These are phyloP conservation scores for Zapus hudsonius DNA, from an alignment of 2,113 vertebrate species.

Conservation along the genomic window DNA sequence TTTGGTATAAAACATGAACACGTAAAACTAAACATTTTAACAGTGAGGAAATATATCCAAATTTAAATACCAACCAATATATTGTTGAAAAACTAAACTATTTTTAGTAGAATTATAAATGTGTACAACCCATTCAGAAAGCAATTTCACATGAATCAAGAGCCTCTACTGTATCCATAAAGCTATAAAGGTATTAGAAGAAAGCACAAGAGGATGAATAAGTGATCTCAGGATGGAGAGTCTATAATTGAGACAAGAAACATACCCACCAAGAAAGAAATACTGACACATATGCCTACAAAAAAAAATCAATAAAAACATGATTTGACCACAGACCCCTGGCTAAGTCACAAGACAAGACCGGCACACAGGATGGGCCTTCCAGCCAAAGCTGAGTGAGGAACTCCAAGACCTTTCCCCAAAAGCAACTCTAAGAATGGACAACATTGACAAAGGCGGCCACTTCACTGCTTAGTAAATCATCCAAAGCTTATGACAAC, in stretches of 20 bases:
- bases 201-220: neutral
- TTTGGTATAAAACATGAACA: neutral
- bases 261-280: neutral
- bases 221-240: neutral
- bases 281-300: neutral
- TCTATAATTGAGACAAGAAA: conserved; percentile 24
- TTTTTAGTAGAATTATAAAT: neutral
- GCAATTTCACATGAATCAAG: neutral
- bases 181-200: conserved; percentile 16
- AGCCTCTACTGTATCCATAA: neutral
- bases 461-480: no score
- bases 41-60: neutral
- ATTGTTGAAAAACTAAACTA: neutral
- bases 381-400: no score
- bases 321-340: no score
- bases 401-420: no score
- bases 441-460: no score
- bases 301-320: no score
- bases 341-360: no score
- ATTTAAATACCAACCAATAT: neutral
- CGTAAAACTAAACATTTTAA: conserved; percentile 26
- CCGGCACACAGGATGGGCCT: no score
- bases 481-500: no score
- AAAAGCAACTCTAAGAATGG: no score
- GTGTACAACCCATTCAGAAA: neutral